phyloP scores from a whole-genome alignment of 35 echinoderm and acorn worm species.

The Ptychodera flava region DNA sequence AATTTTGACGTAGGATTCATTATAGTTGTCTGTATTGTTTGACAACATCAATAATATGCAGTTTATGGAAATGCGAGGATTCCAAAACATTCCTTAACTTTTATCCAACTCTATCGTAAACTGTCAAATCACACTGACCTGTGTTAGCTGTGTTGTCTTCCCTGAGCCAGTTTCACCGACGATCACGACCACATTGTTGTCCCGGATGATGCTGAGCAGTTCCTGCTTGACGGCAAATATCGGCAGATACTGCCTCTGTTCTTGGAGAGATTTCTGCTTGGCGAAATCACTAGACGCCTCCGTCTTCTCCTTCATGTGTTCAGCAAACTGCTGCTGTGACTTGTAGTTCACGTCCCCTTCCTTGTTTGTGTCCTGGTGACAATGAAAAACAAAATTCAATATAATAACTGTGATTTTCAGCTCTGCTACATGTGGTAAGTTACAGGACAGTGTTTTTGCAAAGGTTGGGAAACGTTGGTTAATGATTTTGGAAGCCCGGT shows the following conservation, averaged over 20 bases:
- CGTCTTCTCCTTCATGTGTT: constrained; percentile 97
- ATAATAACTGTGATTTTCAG: not conserved
- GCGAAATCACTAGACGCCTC: constrained; percentile 95
- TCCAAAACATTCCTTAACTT: too few species aligned
- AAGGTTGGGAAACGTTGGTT: too few species aligned
- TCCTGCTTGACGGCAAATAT: constrained; percentile 74
- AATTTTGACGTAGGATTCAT: too few species aligned
- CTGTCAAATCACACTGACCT: too few species aligned
- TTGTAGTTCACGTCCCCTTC: constrained; percentile 93
- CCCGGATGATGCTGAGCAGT: constrained; percentile 81
- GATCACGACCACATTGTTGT: constrained; percentile 91
- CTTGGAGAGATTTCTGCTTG: constrained; percentile 58
- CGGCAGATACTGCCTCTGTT: constrained; percentile 85
- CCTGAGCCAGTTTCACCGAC: constrained; percentile 99
- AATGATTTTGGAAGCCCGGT: too few species aligned
- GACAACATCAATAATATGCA: too few species aligned
- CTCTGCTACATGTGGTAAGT: not conserved
- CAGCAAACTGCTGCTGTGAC: constrained; percentile 98
- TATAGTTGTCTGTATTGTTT: too few species aligned
- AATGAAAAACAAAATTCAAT: not conserved
- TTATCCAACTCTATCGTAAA: too few species aligned
- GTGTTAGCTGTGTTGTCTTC: constrained; percentile 94
- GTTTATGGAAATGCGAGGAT: too few species aligned
- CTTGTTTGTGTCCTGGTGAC: constrained; percentile 5
- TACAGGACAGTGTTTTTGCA: too few species aligned